phyloP scores from a whole-genome alignment of 1,140 invertebrate genomes.

The Drosophila navojoa region DNA sequence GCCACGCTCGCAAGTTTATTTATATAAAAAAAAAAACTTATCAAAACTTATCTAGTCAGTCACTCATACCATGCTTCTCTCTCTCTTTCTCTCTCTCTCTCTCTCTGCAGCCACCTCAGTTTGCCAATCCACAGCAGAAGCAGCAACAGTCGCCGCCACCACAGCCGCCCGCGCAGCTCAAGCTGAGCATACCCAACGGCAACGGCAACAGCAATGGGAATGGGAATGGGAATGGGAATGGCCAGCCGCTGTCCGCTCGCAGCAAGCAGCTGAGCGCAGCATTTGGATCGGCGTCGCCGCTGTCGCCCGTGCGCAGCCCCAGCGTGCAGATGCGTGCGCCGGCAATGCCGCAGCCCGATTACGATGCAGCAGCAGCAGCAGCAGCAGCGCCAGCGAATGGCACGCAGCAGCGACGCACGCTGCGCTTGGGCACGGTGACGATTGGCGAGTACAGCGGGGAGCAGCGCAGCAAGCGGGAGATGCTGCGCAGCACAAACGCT shows the following conservation, averaged over 20 bases:
- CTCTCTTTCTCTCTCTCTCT: background rate
- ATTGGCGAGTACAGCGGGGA: conserved; percentile 88
- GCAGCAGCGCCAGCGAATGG: conserved; percentile 54
- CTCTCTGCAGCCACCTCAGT: conserved; percentile 78
- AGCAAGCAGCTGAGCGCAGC: conserved; percentile 10
- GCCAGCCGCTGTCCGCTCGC: background rate
- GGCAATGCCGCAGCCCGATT: conserved; percentile 87
- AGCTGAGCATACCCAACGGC: conserved; percentile 34
- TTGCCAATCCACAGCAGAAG: conserved; percentile 66
- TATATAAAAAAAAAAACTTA: background rate
- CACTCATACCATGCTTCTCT: background rate
- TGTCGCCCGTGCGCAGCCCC: conserved; percentile 65
- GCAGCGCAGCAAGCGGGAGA: conserved; percentile 83
- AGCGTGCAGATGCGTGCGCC: conserved; percentile 62
- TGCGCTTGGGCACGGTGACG: conserved; percentile 86
- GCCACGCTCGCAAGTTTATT: conserved; percentile 11
- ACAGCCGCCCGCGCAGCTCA: conserved; percentile 40
- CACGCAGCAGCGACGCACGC: conserved; percentile 65
- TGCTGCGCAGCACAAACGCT: conserved; percentile 59
- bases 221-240: conserved; percentile 32
- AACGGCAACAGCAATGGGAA: conserved; percentile 18
- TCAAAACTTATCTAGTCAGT: background rate
- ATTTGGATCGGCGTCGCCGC: background rate
- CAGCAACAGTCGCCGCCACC: conserved; percentile 23
- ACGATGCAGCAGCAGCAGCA: conserved; percentile 71